Conservation (phyloP, 2,113 vertebrate genomes). For the Amphiprion ocellaris region DNA sequence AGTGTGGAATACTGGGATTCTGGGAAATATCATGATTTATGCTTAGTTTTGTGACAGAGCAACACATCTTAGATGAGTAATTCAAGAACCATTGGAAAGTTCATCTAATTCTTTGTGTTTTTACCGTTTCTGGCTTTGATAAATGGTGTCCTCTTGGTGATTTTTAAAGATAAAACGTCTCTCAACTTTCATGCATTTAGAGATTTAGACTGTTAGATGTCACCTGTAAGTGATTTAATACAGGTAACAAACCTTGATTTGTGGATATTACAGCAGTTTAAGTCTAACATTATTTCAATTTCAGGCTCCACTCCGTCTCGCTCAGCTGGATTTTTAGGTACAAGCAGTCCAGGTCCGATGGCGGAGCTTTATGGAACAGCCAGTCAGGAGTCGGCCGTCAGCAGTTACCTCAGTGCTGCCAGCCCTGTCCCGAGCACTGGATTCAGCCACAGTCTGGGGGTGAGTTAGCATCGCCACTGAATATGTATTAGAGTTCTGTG, state of each 20-base stretch:
- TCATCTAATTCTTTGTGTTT: no score
- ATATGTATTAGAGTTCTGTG: background rate
- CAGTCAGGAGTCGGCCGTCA: constrained; percentile 97
- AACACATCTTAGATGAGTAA: no score
- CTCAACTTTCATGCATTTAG: no score
- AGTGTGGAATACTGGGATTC: no score
- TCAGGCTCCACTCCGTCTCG: constrained; percentile 94
- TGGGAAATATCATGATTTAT: no score
- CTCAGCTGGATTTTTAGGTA: constrained; percentile 96
- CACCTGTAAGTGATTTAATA: background rate
- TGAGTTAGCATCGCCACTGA: constrained; percentile 67
- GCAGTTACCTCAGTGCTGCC: constrained; percentile 98
- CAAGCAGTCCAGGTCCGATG: constrained; percentile 98
- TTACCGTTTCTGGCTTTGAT: no score
- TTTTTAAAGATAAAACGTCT: no score
- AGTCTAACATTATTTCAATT: constrained; percentile 11
- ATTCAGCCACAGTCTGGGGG: constrained; percentile 98
- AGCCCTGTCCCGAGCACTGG: constrained; percentile 97
- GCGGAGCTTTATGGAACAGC: constrained; percentile 96
- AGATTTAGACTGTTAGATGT: no score
- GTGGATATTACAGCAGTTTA: background rate
- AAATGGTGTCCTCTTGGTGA: no score
- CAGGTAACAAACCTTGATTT: background rate
- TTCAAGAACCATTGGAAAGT: no score
- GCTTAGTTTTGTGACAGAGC: no score